Evolutionary conservation across 1,140 invertebrate genomes (phyloP), one percentile per base, ranked within the genome.

Genomic region (Tyrophagus putrescentiae): DNA sequence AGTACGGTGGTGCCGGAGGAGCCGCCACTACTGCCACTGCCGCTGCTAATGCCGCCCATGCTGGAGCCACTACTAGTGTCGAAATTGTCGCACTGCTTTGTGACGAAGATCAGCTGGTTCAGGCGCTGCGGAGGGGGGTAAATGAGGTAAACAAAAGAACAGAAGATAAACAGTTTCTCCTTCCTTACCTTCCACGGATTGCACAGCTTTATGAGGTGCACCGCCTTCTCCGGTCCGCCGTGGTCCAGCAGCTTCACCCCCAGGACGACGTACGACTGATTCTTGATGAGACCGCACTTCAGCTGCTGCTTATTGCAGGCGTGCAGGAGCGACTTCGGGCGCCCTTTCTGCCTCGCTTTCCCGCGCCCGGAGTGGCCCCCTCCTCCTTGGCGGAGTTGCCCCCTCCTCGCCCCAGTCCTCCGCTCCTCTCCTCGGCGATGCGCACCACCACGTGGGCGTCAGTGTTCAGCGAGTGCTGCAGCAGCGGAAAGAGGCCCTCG

Each of bases 101-200:
- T 13, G 21, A 21, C 45, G 21, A 18, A 48, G 13, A 18, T 13
- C 45, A 48, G 23, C 18, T 48, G 45, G 31, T 48, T 48, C 13
- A 48, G 7, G 23, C 45, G 7, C 45, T n/a, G n/a, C n/a, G n/a
- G n/a, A n/a, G n/a, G n/a, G n/a, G n/a, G n/a, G n/a, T n/a, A n/a
- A n/a, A n/a, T n/a, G n/a, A n/a, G n/a, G n/a, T n/a, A n/a, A n/a
- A n/a, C n/a, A n/a, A n/a, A n/a, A n/a, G n/a, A n/a, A n/a, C n/a
- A n/a, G n/a, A n/a, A n/a, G n/a, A n/a, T n/a, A n/a, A n/a, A n/a
- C n/a, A n/a, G n/a, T n/a, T n/a, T n/a, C n/a, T n/a, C n/a, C n/a
- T n/a, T n/a, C n/a, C n/a, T n/a, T n/a, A n/a, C n/a, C n/a, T 48
- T 48, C 45, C 45, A 48, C 18, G 45, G 45, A 29, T 48, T 48